Base-by-base conservation (phyloP, 2,113 vertebrate species). In the Gadus chalcogrammus region DNA sequence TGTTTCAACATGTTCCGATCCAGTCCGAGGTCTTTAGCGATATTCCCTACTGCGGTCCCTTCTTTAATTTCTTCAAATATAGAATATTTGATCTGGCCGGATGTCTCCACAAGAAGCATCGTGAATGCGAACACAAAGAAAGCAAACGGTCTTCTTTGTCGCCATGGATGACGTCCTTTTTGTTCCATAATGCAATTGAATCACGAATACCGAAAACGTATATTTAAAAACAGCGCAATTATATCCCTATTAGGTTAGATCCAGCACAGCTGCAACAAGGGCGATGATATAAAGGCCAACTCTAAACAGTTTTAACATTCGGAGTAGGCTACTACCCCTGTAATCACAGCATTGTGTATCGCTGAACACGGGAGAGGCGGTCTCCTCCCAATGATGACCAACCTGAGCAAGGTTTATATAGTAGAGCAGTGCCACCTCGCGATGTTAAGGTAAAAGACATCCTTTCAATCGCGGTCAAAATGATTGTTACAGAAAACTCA, bases 21-120 rank as follows among this genome's bases (percentile, higher is more conserved):
- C 3, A 93, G 65, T 11, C 89, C 89, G 72, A 93, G 52, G 76
- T 93, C 92, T 42, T 81, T 91, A 1, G 89, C 89, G 20, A 89
- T 82, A 77, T 91, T 86, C 15, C 89, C 88, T 74, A 95, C 93
- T 56, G 87, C 72, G 59, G 85, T 84, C 65, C 88, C 90, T 20
- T 77, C 79, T 67, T 86, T 79, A 60, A 80, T 82, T 71, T 93
- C 93, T 55, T 93, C 93, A 0, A 74, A 70, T 38, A 94, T 77
- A 0, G 88, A 85, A 78, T 83, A 91, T 61, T 76, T 78, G 56
- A 86, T 74, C 56, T 88, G 87, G 12, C 79, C 85, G 18, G 76
- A 80, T 69, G 77, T 73, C 71, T 68, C 42, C 55, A 73, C 27
- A 62, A 52, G 15, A 65, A 35, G 27, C 15, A 18, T 15, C 16